A percentile compares a stretch with the other conserved stretches of the same genome.
Conservation (phyloP, 2,888 invertebrate species). For the Timandra comae region DNA sequence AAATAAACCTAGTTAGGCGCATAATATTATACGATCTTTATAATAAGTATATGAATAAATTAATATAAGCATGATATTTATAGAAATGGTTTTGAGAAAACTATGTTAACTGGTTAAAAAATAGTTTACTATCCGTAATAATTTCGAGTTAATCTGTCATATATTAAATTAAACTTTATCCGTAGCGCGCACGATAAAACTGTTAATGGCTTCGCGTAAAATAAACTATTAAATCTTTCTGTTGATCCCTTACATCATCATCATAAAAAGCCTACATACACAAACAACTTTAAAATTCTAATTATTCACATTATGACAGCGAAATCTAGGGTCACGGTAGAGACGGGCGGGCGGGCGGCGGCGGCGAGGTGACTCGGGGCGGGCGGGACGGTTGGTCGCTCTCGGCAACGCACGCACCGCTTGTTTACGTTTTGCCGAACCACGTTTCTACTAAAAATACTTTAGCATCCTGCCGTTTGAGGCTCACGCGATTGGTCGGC, state of each 20-base stretch:
- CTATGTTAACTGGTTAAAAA: too few relatives aligned
- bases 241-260: constrained; percentile 27
- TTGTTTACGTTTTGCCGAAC: constrained; percentile 73
- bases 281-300: constrained; percentile 42
- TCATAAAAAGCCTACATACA: constrained; percentile 38
- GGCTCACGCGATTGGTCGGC: constrained; percentile 65
- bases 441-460: constrained; percentile 74
- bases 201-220: constrained; percentile 13
- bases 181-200: constrained; percentile 4
- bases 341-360: constrained; percentile 31
- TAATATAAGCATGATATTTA: too few relatives aligned
- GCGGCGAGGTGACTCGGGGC: constrained; percentile 34
- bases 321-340: constrained; percentile 27
- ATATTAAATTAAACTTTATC: background rate
- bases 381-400: constrained; percentile 36
- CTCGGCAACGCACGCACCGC: constrained; percentile 44
- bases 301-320: constrained; percentile 44
- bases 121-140: too few relatives aligned
- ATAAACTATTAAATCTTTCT: constrained; percentile 16
- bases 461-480: constrained; percentile 73
- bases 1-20: too few relatives aligned
- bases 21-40: too few relatives aligned
- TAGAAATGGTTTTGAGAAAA: too few relatives aligned
- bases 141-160: too few relatives aligned
- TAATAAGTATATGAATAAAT: too few relatives aligned